A percentile compares a stretch with the other conserved stretches of the same genome.
phyloP scores from a whole-genome alignment of 2,113 vertebrate genomes.

The Hydrolagus affinis region DNA sequence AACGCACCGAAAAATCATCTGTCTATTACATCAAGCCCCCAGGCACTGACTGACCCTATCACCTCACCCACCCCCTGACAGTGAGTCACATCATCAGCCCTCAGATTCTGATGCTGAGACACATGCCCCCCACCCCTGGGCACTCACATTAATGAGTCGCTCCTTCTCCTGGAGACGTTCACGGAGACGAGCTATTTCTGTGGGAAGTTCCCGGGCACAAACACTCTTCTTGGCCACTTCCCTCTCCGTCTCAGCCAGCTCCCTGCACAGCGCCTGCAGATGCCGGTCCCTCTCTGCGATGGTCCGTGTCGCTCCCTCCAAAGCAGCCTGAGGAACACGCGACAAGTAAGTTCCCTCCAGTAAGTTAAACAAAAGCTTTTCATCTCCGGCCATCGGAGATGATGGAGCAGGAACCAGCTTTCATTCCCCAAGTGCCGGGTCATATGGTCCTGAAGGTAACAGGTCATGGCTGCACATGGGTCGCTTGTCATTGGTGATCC shows the following conservation, averaged over 20 bases:
- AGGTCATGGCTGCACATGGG: no score
- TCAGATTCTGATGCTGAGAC: no score
- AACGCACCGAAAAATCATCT: no score
- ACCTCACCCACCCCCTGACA: no score
- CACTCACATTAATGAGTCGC: slow-evolving; percentile 62
- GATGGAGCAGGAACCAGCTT: background rate
- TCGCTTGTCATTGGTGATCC: no score
- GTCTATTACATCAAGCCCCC: no score
- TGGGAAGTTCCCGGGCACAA: slow-evolving; percentile 38
- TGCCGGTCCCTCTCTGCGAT: slow-evolving; percentile 64
- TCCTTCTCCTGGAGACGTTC: slow-evolving; percentile 60
- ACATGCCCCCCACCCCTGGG: no score
- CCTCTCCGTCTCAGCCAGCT: slow-evolving; percentile 54
- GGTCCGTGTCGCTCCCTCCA: slow-evolving; percentile 59
- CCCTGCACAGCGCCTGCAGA: slow-evolving; percentile 67
- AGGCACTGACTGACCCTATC: no score
- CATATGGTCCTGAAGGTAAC: no score
- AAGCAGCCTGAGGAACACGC: slow-evolving; percentile 51
- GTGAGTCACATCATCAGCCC: no score
- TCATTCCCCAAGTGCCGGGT: no score
- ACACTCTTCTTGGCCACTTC: slow-evolving; percentile 44
- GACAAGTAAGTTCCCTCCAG: background rate
- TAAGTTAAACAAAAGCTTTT: background rate
- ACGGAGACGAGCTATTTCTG: slow-evolving; percentile 45
- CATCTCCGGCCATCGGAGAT: background rate